A percentile compares a stretch with the other conserved stretches of the same genome.
Evolutionary conservation across 1,140 invertebrate genomes (phyloP).

Genomic region (Babylonia areolata): DNA sequence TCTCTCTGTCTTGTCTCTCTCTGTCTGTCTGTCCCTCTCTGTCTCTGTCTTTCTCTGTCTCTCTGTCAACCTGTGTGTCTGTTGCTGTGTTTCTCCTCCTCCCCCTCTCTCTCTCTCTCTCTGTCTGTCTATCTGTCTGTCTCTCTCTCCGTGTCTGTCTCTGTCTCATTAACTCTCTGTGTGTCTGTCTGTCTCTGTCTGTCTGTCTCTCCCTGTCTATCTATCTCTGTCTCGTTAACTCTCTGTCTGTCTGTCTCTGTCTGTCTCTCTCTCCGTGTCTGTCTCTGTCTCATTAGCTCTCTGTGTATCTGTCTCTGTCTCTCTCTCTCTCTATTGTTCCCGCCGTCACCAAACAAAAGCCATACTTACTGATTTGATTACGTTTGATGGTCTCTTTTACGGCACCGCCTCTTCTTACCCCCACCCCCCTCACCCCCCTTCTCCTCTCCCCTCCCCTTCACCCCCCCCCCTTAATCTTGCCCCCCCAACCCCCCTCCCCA

Average conservation of each 20-base stretch:
- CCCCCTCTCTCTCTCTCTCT: neutral
- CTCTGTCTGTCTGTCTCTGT: neutral
- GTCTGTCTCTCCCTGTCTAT: neutral
- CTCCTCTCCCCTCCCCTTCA: no score
- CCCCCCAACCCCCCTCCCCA: no score
- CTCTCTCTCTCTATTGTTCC: no score
- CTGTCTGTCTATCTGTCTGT: neutral
- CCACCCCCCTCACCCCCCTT: no score
- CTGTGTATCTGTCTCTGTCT: no score
- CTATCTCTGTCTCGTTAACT: neutral
- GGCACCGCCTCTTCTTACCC: no score
- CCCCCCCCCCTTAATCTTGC: no score
- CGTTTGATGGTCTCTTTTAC: no score
- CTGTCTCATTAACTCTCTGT: neutral
- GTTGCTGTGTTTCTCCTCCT: neutral
- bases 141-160: neutral
- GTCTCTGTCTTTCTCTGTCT: neutral
- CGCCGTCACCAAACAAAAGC: no score
- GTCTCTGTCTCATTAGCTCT: no score
- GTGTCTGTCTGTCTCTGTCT: neutral
- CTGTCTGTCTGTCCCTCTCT: neutral
- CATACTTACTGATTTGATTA: no score
- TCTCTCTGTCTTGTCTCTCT: neutral
- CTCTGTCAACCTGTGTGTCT: neutral
- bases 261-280: no score